Conservation (phyloP, 2,888 invertebrate species). For the Uloborus plumipes region DNA sequence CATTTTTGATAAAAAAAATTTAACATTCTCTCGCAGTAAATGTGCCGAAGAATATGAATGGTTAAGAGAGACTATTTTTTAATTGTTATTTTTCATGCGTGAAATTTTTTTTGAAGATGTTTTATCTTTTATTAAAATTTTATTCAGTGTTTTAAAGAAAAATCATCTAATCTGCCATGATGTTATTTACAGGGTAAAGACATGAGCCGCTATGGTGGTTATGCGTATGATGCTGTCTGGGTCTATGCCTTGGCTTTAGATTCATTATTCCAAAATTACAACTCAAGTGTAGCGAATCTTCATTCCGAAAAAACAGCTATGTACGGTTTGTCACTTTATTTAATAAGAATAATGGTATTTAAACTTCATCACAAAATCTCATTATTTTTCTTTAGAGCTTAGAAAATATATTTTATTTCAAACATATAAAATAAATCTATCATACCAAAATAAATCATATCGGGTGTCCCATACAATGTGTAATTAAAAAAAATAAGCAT, state of each 20-base stretch:
- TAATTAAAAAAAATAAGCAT: too few relatives aligned
- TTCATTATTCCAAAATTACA: slow-evolving; percentile 77
- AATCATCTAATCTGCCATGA: too few relatives aligned
- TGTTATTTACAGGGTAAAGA: slow-evolving; percentile 58
- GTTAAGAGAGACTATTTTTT: neutral
- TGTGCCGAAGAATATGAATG: neutral
- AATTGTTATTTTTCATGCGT: neutral
- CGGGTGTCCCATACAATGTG: too few relatives aligned
- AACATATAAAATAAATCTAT: too few relatives aligned
- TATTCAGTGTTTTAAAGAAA: neutral
- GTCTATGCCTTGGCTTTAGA: slow-evolving; percentile 81
- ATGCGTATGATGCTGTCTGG: slow-evolving; percentile 87
- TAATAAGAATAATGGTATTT: neutral
- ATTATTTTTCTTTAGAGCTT: too few relatives aligned
- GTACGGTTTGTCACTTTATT: slow-evolving; percentile 24
- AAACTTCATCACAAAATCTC: too few relatives aligned
- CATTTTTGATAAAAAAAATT: neutral
- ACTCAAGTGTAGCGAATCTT: slow-evolving; percentile 70
- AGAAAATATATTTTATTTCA: too few relatives aligned
- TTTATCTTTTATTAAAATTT: neutral
- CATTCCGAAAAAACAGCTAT: slow-evolving; percentile 66
- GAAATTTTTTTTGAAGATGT: neutral
- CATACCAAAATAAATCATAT: too few relatives aligned
- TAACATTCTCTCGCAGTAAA: neutral
- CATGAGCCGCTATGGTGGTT: slow-evolving; percentile 80